Evolutionary conservation across 2,888 invertebrate species (phyloP).

Genomic region (Coelogynopora nodosa): DNA sequence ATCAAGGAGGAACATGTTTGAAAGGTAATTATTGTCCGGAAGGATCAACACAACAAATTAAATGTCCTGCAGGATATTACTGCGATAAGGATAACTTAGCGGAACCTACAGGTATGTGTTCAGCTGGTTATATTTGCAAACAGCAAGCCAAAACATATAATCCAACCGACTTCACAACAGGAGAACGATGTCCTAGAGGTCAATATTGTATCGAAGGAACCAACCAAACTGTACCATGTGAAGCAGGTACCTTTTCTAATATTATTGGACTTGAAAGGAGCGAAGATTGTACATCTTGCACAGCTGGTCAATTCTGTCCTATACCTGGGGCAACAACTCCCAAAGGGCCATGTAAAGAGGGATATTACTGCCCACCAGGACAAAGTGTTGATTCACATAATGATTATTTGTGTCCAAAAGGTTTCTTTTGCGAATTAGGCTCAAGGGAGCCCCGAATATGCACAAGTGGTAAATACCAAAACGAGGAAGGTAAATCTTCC

Average conservation of each 20-base stretch:
- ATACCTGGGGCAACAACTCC: constrained; percentile 54
- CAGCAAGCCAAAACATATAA: constrained; percentile 50
- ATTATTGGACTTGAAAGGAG: background rate
- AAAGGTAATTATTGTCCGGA: constrained; percentile 56
- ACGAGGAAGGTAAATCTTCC: background rate
- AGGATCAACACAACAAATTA: constrained; percentile 54
- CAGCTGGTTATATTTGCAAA: constrained; percentile 55
- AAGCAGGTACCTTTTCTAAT: background rate
- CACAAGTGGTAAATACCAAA: background rate
- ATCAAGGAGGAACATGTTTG: constrained; percentile 55
- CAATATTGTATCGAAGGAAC: constrained; percentile 54
- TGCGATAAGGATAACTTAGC: constrained; percentile 54
- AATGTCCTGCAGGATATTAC: constrained; percentile 55
- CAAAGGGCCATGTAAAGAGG: constrained; percentile 55
- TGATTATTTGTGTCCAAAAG: background rate
- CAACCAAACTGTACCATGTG: constrained; percentile 45
- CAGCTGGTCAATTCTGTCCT: constrained; percentile 52
- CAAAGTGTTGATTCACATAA: constrained; percentile 44
- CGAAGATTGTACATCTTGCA: constrained; percentile 54
- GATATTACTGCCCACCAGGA: constrained; percentile 57
- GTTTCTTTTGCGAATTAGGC: background rate
- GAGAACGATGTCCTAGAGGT: constrained; percentile 51
- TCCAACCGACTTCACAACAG: constrained; percentile 54
- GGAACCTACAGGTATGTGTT: constrained; percentile 55
- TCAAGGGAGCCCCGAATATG: background rate